phyloP scores from a whole-genome alignment of 1,140 invertebrate species.

The Charaxes varanes region DNA sequence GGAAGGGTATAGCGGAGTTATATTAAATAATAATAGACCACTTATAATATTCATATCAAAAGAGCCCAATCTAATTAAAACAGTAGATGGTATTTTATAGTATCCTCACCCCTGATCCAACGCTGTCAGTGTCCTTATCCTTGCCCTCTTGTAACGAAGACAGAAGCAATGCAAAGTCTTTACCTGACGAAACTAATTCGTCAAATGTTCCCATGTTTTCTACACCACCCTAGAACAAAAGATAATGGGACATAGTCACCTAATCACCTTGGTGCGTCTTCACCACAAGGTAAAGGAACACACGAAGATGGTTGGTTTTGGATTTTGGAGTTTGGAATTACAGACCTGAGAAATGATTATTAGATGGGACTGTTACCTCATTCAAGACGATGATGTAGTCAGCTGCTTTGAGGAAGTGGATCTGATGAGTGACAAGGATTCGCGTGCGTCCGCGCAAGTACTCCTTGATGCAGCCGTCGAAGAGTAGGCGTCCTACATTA shows the following conservation, averaged over 20 bases:
- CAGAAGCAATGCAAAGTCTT: constrained; percentile 78
- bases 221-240: constrained; percentile 66
- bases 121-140: constrained; percentile 47
- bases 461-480: constrained; percentile 81
- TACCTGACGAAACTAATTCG: constrained; percentile 43
- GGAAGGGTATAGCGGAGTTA: too few species aligned
- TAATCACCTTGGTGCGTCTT: not conserved
- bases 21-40: too few species aligned
- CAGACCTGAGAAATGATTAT: too few species aligned
- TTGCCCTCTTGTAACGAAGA: constrained; percentile 56
- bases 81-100: too few species aligned
- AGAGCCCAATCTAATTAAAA: too few species aligned
- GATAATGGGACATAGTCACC: not conserved
- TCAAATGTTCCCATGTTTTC: constrained; percentile 77
- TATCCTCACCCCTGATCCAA: constrained; percentile 42
- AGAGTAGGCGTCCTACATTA: constrained; percentile 82
- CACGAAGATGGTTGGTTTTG: too few species aligned
- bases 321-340: too few species aligned
- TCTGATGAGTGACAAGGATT: constrained; percentile 88
- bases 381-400: constrained; percentile 86
- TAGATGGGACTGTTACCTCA: constrained; percentile 71
- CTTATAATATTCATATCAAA: too few species aligned
- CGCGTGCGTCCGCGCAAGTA: constrained; percentile 78
- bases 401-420: constrained; percentile 85
- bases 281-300: not conserved